Percentiles rank a stretch among this genome's conserved stretches.
Evolutionary conservation across 2,113 vertebrate genomes (phyloP).

Genomic region (Corapipo altera): DNA sequence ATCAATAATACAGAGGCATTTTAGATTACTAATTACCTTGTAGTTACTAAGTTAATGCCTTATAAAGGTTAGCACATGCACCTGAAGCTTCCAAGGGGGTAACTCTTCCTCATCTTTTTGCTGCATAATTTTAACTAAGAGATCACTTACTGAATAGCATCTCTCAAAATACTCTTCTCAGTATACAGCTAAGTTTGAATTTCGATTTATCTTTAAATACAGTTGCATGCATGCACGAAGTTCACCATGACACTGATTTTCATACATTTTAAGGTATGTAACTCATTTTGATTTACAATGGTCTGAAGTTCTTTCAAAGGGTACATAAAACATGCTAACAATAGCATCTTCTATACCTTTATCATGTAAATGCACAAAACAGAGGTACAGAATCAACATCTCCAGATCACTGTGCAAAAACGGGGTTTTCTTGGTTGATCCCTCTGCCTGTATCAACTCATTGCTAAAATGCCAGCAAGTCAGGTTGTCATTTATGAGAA

Average conservation of each 20-base stretch:
- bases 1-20: background rate
- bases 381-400: background rate
- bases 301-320: background rate
- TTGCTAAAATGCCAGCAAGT: background rate
- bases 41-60: background rate
- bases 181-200: background rate
- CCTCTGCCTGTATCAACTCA: background rate
- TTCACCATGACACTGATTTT: background rate
- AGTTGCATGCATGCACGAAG: background rate
- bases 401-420: background rate
- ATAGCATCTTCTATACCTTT: background rate
- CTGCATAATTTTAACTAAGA: background rate
- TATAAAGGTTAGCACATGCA: background rate
- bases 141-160: background rate
- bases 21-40: background rate
- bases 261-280: background rate
- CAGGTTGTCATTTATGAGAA: background rate
- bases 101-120: background rate
- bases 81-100: background rate
- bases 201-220: background rate
- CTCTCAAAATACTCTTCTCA: background rate
- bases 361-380: background rate
- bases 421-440: background rate
- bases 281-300: background rate
- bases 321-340: background rate